These are phyloP conservation scores for Pachypeltis micranthus DNA, from an alignment of 1,140 invertebrate species.

Conservation along the genomic window DNA sequence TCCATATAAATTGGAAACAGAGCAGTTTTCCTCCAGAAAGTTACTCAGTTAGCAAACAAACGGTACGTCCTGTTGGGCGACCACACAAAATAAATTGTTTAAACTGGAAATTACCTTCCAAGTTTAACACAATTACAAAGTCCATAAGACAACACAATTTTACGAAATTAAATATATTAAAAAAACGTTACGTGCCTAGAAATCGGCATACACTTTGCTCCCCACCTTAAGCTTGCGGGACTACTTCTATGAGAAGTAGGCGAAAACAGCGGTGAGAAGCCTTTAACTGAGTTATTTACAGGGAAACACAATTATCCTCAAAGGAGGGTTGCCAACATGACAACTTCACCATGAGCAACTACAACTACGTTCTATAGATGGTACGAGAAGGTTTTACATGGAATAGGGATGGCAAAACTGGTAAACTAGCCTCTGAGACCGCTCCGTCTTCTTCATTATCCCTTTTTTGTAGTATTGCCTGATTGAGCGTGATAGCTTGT, in stretches of 20 bases:
- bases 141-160: too few species aligned
- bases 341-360: not conserved
- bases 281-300: slow-evolving; percentile 16
- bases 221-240: slow-evolving; percentile 1
- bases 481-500: slow-evolving; percentile 94
- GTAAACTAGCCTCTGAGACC: slow-evolving; percentile 95
- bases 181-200: slow-evolving; percentile 22
- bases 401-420: slow-evolving; percentile 95
- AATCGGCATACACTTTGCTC: slow-evolving; percentile 25
- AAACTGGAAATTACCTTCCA: slow-evolving; percentile 40
- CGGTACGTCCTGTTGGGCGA: too few species aligned
- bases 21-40: not conserved
- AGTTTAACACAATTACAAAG: slow-evolving; percentile 18
- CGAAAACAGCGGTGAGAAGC: not conserved
- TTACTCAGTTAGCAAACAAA: slow-evolving; percentile 23
- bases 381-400: slow-evolving; percentile 43
- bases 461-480: slow-evolving; percentile 99
- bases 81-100: slow-evolving; percentile 14
- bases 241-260: slow-evolving; percentile 9
- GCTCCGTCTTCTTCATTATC: slow-evolving; percentile 98
- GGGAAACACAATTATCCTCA: not conserved
- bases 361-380: not conserved
- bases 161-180: slow-evolving; percentile 18
- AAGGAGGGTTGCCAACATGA: not conserved
- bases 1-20: not conserved